Conservation (phyloP, 2,797 vertebrate genomes). For the Spinus olivaceus region DNA sequence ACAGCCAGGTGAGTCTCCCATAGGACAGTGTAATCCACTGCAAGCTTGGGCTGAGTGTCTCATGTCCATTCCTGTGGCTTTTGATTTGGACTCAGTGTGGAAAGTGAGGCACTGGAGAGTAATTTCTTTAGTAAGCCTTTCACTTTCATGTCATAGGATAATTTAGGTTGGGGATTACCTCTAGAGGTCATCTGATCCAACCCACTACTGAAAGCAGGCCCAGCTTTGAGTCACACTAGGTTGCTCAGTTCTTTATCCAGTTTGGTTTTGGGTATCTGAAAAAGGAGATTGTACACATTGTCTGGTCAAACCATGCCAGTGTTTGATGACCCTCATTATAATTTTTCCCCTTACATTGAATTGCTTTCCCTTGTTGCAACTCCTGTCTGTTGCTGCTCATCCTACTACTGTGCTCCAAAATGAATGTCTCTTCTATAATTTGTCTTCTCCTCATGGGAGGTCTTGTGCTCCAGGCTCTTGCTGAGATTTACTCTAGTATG, state of each 20-base stretch:
- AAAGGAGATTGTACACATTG: not conserved
- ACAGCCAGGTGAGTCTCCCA: slow-evolving; percentile 67
- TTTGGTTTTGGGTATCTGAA: not conserved
- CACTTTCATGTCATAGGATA: not conserved
- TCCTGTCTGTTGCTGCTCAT: not conserved
- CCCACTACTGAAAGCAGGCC: not conserved
- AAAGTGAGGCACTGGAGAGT: not conserved
- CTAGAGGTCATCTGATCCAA: not conserved
- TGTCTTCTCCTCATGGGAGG: not conserved
- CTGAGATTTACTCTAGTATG: not conserved
- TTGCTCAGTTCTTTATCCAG: not conserved
- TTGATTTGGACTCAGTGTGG: not conserved
- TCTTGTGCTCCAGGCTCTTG: not conserved
- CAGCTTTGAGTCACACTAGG: not conserved
- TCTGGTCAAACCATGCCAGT: not conserved
- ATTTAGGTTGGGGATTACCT: not conserved
- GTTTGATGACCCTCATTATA: not conserved
- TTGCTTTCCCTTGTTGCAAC: not conserved
- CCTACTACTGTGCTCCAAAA: not conserved
- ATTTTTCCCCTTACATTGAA: not conserved
- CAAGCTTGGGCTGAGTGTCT: not conserved
- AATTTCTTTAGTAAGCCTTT: not conserved
- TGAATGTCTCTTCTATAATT: not conserved
- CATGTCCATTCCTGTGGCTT: not conserved
- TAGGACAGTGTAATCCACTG: not conserved